Evolutionary conservation across 2,888 invertebrate genomes (phyloP), one percentile per base, ranked within the genome.

Genomic region (Melanophora roralis): DNA sequence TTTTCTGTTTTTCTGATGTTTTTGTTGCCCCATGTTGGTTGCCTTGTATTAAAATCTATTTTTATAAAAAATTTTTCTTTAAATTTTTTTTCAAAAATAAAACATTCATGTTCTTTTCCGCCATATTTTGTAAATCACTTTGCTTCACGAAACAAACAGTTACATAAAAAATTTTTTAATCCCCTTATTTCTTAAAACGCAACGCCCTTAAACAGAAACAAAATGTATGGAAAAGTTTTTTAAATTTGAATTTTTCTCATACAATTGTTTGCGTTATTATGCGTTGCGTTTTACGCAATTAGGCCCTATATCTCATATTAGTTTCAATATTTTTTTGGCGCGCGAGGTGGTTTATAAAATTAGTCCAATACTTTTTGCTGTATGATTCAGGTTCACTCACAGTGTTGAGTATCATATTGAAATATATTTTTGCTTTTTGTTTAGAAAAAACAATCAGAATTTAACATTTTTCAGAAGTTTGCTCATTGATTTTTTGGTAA

Each of bases 351-450:
- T n/a, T n/a, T n/a, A n/a, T n/a, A n/a, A n/a, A n/a, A n/a, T n/a
- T n/a, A n/a, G n/a, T n/a, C n/a, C n/a, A n/a, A n/a, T n/a, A n/a
- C n/a, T n/a, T n/a, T n/a, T n/a, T n/a, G n/a, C n/a, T n/a, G 38
- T 47, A 64, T 51, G 43, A 27, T 45, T 59, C 67, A 45, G 59
- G 59, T 60, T 81, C 81, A 78, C 83, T 82, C 78, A 85, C 84
- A 88, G 87, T 88, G 88, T 88, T 86, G 85, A 87, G 88, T 88
- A 88, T 88, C 87, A 83, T 85, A 85, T 83, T 83, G 65, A 82
- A 84, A 81, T 85, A 85, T 85, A 83, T 84, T 40, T 55, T 38
- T 57, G 55, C 51, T 55, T 62, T 62, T 78, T n/a, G 32, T 55
- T 36, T 43, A 34, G n/a, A 40, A n/a, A 45, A 43, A 47, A 32